A percentile compares a stretch with the other conserved stretches of the same genome.
Evolutionary conservation across 2,113 vertebrate genomes (phyloP).

Genomic region (Pluvialis apricaria): DNA sequence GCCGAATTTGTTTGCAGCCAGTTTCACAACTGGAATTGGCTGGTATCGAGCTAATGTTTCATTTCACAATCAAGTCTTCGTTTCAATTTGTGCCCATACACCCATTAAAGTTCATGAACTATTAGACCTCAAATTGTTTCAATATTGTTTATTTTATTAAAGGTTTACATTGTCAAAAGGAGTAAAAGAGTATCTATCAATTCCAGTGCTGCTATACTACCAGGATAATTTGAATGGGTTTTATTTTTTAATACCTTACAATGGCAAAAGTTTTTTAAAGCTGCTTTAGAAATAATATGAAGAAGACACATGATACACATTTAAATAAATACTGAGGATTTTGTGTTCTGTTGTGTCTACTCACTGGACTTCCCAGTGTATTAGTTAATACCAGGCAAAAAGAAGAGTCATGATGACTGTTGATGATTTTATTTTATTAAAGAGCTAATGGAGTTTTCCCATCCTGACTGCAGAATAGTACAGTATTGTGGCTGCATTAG

Average conservation of each 20-base stretch:
- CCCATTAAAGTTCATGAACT: slow-evolving; percentile 42
- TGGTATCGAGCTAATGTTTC: not conserved
- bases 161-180: slow-evolving; percentile 77
- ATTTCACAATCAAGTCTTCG: slow-evolving; percentile 49
- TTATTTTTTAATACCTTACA: slow-evolving; percentile 60
- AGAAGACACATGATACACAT: slow-evolving; percentile 51
- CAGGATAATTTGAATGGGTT: slow-evolving; percentile 65
- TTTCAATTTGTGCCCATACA: slow-evolving; percentile 26
- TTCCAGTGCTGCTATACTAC: slow-evolving; percentile 78
- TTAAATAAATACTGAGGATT: slow-evolving; percentile 63
- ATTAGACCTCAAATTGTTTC: slow-evolving; percentile 71
- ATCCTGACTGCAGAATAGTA: slow-evolving; percentile 63
- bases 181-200: slow-evolving; percentile 47
- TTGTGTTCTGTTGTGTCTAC: slow-evolving; percentile 65
- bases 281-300: slow-evolving; percentile 77
- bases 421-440: slow-evolving; percentile 60
- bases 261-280: slow-evolving; percentile 62
- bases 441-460: slow-evolving; percentile 26
- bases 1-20: slow-evolving; percentile 28
- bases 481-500: slow-evolving; percentile 67
- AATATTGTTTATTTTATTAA: slow-evolving; percentile 71
- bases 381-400: slow-evolving; percentile 45
- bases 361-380: slow-evolving; percentile 62
- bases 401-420: slow-evolving; percentile 51
- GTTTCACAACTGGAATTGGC: slow-evolving; percentile 39